Evolutionary conservation across 2,888 invertebrate species (phyloP), one percentile per base, ranked within the genome.

Genomic region (Dynastes grantii): DNA sequence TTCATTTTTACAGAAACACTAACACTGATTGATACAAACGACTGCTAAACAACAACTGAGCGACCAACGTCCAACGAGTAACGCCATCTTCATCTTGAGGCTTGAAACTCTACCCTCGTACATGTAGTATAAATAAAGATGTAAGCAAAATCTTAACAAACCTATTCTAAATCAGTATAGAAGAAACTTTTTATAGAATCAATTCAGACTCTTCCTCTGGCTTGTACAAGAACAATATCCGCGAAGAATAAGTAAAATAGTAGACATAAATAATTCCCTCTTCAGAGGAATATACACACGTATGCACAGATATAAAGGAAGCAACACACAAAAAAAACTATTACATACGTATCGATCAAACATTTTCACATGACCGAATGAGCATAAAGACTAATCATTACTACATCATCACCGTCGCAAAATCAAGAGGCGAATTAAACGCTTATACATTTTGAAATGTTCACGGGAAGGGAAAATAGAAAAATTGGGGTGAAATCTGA

Each of bases 371-470:
- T 81, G 84, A 83, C 73, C 79, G 80, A 78, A 64, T 78, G 67
- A 67, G 79, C 79, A 84, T 78, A 83, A 83, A 83, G 81, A 80
- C 80, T 76, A 82, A 84, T 84, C 84, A 85, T 85, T 83, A 84
- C 85, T 85, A 83, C 83, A 82, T 81, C 83, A 84, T 84, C 77
- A 73, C 22, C 65, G 70, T 79, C 71, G 71, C 58, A 49, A 75
- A 76, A 68, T 76, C 76, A 73, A 78, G 73, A 70, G 71, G 45
- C 64, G 76, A 77, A 68, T 65, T 67, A 65, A 76, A 55, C 32
- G 67, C 53, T 76, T 63, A 64, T 76, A 49, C 27, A 22, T 37
- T 45, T 64, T 32, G 65, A 55, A 55, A 65, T 13, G 37, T 58
- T 58, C 76, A 51, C 32, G 65, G 67, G 40, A 49, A 77, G 45